Conservation (phyloP, 53 echinoderm and acorn worm genomes). For the Pentamera pediparva region DNA sequence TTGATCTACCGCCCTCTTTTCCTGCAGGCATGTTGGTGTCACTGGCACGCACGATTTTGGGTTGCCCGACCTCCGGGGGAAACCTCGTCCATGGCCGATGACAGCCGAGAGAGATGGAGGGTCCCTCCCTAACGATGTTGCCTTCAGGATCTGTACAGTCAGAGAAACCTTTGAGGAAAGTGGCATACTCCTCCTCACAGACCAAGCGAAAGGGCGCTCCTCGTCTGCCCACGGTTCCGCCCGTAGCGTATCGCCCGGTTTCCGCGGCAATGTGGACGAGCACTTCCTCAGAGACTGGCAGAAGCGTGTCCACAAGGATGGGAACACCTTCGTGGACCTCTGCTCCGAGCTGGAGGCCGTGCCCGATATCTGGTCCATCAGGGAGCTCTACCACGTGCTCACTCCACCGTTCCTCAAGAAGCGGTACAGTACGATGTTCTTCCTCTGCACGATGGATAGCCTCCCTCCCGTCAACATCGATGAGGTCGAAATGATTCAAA, state of each 20-base stretch:
- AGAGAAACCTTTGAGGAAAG: slow-evolving; percentile 95
- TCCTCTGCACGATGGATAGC: slow-evolving; percentile 59
- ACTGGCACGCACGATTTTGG: neutral
- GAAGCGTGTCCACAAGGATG: slow-evolving; percentile 55
- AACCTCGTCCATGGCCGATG: neutral
- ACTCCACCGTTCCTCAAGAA: slow-evolving; percentile 62
- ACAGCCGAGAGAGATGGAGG: neutral
- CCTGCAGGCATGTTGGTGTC: neutral
- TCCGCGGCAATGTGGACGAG: too few relatives aligned
- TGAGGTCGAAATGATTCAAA: slow-evolving; percentile 58
- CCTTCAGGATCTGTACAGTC: slow-evolving; percentile 82
- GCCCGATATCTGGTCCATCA: slow-evolving; percentile 82
- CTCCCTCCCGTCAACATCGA: slow-evolving; percentile 59
- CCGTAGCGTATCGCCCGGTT: too few relatives aligned
- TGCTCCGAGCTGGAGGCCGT: slow-evolving; percentile 53
- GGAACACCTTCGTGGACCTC: slow-evolving; percentile 49
- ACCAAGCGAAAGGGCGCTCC: too few relatives aligned
- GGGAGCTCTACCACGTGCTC: slow-evolving; percentile 77
- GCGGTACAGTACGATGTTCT: slow-evolving; percentile 85
- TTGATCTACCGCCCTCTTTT: too few relatives aligned
- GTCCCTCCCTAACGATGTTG: slow-evolving; percentile 64
- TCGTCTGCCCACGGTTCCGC: too few relatives aligned
- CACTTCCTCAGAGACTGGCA: slow-evolving; percentile 78
- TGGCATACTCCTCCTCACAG: slow-evolving; percentile 56
- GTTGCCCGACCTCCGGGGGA: neutral